Percentiles rank a stretch among this genome's conserved stretches.
Evolutionary conservation across 2,888 invertebrate species (phyloP).

Genomic region (Sphaeridia pumilis): DNA sequence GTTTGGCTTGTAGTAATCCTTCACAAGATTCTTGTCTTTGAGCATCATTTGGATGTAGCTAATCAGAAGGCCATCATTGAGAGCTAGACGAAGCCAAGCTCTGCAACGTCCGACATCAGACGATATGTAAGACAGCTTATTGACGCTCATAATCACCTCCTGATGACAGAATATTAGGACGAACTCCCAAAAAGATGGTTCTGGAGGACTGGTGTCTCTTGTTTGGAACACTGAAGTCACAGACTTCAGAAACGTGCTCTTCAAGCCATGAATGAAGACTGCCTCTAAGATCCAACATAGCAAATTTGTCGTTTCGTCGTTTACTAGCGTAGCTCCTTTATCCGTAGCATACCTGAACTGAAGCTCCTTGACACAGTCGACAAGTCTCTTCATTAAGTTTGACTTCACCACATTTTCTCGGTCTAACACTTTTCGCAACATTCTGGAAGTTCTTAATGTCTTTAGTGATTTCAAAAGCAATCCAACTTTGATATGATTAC

Average conservation of each 20-base stretch:
- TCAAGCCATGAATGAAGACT: conserved; percentile 79
- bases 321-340: conserved; percentile 42
- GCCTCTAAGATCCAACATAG: conserved; percentile 77
- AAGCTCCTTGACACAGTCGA: conserved; percentile 66
- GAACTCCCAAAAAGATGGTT: conserved; percentile 82
- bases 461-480: background rate
- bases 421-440: conserved; percentile 23
- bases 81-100: conserved; percentile 76
- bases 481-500: too few species aligned
- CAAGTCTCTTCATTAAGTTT: conserved; percentile 57
- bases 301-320: conserved; percentile 64
- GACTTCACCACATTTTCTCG: conserved; percentile 47
- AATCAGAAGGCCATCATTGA: conserved; percentile 76
- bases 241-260: conserved; percentile 66
- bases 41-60: conserved; percentile 74
- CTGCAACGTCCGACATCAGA: conserved; percentile 85
- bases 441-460: background rate
- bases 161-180: conserved; percentile 74
- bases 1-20: conserved; percentile 66
- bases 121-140: conserved; percentile 62
- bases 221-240: conserved; percentile 58
- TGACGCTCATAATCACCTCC: conserved; percentile 71
- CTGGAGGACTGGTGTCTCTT: conserved; percentile 52
- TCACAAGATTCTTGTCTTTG: conserved; percentile 61
- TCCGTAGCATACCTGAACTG: conserved; percentile 47